Evolutionary conservation across 2,113 vertebrate genomes (phyloP).

Genomic region (Tympanuchus pallidicinctus): DNA sequence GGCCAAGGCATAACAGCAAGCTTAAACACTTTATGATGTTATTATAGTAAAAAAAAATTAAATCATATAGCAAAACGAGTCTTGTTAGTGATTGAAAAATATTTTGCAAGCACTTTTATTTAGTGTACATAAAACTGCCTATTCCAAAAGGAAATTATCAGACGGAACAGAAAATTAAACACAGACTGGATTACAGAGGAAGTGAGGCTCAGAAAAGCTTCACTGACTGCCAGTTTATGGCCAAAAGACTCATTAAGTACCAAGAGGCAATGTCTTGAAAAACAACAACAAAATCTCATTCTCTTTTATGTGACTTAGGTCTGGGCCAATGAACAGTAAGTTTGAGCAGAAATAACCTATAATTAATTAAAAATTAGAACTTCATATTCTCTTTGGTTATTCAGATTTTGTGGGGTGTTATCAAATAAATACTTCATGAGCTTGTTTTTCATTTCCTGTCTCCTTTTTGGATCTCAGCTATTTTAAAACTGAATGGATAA

Average conservation of each 20-base stretch:
- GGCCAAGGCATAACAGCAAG: background rate
- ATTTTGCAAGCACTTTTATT: conserved; percentile 44
- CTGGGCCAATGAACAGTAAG: background rate
- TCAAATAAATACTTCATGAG: background rate
- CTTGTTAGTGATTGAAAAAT: conserved; percentile 21
- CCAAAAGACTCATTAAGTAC: conserved; percentile 31
- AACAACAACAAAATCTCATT: background rate
- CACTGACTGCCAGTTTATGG: background rate
- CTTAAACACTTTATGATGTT: background rate
- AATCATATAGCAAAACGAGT: background rate
- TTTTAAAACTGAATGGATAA: background rate
- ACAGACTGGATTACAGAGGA: background rate
- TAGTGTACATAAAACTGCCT: conserved; percentile 21
- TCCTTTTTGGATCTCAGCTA: background rate
- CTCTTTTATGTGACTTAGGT: background rate
- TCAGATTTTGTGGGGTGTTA: background rate
- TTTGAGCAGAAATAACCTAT: conserved; percentile 11
- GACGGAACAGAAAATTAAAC: conserved; percentile 35
- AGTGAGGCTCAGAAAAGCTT: background rate
- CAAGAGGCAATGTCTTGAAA: background rate
- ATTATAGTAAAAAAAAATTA: background rate
- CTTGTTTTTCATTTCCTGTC: background rate
- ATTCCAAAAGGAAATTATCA: conserved; percentile 27
- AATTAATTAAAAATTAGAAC: background rate
- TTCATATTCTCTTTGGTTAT: background rate